Base-by-base conservation (phyloP, 2,888 invertebrate species). In the Belgica antarctica region DNA sequence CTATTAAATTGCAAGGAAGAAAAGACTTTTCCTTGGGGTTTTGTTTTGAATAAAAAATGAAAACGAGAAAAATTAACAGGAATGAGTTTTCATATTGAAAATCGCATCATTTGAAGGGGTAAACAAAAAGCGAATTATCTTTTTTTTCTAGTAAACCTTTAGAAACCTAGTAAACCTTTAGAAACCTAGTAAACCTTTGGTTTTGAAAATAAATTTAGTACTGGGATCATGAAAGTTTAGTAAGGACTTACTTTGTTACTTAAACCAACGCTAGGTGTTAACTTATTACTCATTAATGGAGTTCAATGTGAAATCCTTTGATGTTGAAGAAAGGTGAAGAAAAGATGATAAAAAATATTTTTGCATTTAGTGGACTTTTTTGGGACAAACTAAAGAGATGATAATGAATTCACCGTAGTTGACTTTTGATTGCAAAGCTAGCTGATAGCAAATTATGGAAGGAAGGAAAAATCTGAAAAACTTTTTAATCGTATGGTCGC, bases 281-380 rank as follows among this genome's bases (percentile, higher is more conserved):
- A 17, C 59, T 59, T 59, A 52, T 52, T 52, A 52, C 22, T 4
- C n/a, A 52, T 52, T 52, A 59, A 59, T 27, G 27, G 59, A 59
- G 3, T 27, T 59, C 59, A 59, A 59, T 59, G 59, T 59, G 25
- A 15, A 25, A 25, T 27, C 27, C 59, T 27, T 59, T 59, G 59
- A 27, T 59, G 59, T 59, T 59, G n/a, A 59, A 59, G 27, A 17
- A 24, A 52, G 24, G n/a, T 41, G 41, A 41, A 41, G 7, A 41
- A 7, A 15, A 22, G 41, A 52, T 52, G 52, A 52, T 52, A 62
- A 34, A 62, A 61, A 62, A 34, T 62, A 62, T 62, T 62, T 62
- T 62, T 62, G 62, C 62, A 62, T 62, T 62, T 62, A 34, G 22
- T 62, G 62, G 59, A 61, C 27, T n/a, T n/a, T n/a, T n/a, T n/a